Percentiles rank a stretch among this genome's conserved stretches.
phyloP scores from a whole-genome alignment of 64 coral and sea anemone species.

The Stichodactyla helianthus region DNA sequence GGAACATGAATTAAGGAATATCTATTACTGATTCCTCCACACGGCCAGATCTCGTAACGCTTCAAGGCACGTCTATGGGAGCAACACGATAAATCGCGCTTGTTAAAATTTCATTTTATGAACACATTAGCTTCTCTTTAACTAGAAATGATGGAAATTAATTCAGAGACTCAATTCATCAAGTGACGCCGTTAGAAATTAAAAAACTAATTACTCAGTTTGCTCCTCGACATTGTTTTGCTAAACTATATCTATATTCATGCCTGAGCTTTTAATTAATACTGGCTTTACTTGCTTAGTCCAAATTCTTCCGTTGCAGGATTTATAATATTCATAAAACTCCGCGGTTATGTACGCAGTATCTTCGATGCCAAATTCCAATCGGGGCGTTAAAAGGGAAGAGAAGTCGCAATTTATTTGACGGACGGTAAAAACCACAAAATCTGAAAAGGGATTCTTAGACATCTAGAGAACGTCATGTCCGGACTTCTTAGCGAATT shows the following conservation, averaged over 20 bases:
- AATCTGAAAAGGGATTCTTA: neutral
- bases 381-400: neutral
- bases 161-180: neutral
- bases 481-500: neutral
- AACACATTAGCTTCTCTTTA: neutral
- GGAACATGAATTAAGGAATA: too few relatives aligned
- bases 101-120: neutral
- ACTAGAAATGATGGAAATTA: neutral
- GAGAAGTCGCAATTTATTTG: neutral
- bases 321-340: too few relatives aligned
- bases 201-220: neutral
- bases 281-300: too few relatives aligned
- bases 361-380: neutral
- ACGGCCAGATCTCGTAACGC: too few relatives aligned
- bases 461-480: neutral
- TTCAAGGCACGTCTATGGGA: too few relatives aligned
- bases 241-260: neutral
- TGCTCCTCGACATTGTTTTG: neutral
- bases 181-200: neutral
- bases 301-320: too few relatives aligned
- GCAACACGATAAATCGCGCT: too few relatives aligned
- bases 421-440: neutral
- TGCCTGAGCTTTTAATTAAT: neutral
- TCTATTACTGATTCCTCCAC: too few relatives aligned
- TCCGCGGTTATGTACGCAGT: too few relatives aligned